Percentiles rank a stretch among this genome's conserved stretches.
Evolutionary conservation across 2,888 invertebrate species (phyloP).

Genomic region (Conomelus anceps): DNA sequence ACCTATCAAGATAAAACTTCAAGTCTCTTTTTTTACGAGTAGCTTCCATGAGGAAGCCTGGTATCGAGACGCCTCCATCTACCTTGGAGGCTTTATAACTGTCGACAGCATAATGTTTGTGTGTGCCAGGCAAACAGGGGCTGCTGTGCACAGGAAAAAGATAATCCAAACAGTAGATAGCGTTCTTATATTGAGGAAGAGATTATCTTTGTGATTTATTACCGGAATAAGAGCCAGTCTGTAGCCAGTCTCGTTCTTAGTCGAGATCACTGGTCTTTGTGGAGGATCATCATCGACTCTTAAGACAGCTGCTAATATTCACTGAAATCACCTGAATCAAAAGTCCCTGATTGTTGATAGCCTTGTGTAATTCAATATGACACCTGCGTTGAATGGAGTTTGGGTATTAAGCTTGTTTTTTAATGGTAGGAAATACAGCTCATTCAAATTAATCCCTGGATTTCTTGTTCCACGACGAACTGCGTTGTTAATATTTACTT

Average conservation of each 20-base stretch:
- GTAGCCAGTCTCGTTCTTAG: background rate
- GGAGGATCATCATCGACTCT: too few relatives aligned
- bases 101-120: background rate
- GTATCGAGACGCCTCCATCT: background rate
- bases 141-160: constrained; percentile 6
- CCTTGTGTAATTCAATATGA: too few relatives aligned
- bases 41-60: background rate
- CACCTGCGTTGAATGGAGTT: too few relatives aligned
- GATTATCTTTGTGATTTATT: background rate
- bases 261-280: background rate
- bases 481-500: too few relatives aligned
- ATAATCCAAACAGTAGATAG: constrained; percentile 10
- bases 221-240: background rate
- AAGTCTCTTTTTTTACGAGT: background rate
- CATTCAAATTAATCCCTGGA: too few relatives aligned
- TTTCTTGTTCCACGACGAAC: too few relatives aligned
- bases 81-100: background rate
- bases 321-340: background rate
- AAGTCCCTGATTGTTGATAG: too few relatives aligned
- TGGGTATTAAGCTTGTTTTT: too few relatives aligned
- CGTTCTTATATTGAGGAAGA: background rate
- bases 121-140: background rate
- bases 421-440: too few relatives aligned
- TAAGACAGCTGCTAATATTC: too few relatives aligned
- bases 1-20: background rate